Evolutionary conservation across 2,113 vertebrate species (phyloP).

Genomic region (Otus sunia): DNA sequence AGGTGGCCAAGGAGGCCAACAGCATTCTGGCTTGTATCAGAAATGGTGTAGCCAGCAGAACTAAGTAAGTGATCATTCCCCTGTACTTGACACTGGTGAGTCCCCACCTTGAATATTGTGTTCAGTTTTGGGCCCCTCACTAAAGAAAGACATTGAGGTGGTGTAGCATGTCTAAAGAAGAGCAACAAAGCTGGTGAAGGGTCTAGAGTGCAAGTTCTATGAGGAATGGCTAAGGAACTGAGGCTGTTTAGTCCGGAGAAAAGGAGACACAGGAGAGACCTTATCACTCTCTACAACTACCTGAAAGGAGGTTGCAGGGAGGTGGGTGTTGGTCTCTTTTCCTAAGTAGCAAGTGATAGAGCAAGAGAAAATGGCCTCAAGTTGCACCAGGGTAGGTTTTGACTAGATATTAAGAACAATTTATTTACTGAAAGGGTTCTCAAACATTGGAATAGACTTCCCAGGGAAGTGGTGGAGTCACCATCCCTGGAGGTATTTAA

Average conservation of each 20-base stretch:
- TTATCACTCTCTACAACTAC: background rate
- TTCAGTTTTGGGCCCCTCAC: background rate
- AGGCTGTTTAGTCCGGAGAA: no score
- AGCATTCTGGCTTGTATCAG: background rate
- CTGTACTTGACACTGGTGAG: background rate
- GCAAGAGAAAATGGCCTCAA: background rate
- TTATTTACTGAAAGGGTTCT: background rate
- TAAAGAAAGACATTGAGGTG: background rate
- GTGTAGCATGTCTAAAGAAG: background rate
- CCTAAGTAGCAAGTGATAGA: no score
- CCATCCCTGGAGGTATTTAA: background rate
- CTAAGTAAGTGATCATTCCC: background rate
- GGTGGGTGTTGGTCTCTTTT: background rate
- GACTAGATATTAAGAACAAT: background rate
- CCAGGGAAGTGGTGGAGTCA: no score
- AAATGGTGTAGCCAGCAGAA: background rate
- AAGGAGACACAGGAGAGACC: no score
- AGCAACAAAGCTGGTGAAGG: background rate
- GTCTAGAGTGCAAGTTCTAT: background rate
- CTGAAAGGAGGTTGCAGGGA: background rate
- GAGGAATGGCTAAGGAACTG: no score
- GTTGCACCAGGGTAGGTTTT: no score
- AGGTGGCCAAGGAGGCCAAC: no score
- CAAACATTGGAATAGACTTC: background rate
- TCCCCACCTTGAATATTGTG: background rate